Percentiles rank a stretch among this genome's conserved stretches.
Evolutionary conservation across 2,888 invertebrate genomes (phyloP).

Genomic region (Tipula vernalis): DNA sequence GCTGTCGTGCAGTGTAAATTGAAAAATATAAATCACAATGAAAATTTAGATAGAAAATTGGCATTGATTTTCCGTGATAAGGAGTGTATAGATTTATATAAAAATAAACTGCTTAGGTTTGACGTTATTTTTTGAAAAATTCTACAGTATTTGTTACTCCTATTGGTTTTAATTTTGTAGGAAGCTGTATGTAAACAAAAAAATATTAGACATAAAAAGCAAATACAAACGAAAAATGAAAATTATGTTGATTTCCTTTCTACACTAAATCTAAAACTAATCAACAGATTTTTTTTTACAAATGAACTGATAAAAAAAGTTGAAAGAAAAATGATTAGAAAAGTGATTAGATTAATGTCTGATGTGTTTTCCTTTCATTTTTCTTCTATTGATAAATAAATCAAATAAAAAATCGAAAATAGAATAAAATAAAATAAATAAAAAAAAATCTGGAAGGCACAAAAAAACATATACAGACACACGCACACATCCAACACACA

Average conservation of each 20-base stretch:
- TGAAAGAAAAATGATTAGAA: not conserved
- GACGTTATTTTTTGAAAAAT: too few species aligned
- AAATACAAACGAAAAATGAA: not conserved
- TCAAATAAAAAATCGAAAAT: not conserved
- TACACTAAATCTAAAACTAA: not conserved
- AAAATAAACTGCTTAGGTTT: not conserved
- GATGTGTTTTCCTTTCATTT: not conserved
- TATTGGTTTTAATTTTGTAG: not conserved
- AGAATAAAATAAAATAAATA: too few species aligned
- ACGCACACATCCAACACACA: not conserved
- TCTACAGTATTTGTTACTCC: too few species aligned
- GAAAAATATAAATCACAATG: not conserved
- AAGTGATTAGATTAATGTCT: not conserved
- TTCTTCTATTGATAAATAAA: not conserved
- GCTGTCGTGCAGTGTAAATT: not conserved
- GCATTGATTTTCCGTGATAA: not conserved
- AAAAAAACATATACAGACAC: not conserved
- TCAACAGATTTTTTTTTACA: not conserved
- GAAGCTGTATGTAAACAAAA: not conserved
- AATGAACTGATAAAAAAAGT: not conserved
- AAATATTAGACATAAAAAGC: not conserved
- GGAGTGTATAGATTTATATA: not conserved
- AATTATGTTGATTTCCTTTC: not conserved
- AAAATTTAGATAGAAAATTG: not conserved
- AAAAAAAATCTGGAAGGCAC: not conserved